Evolutionary conservation across 2,888 invertebrate species (phyloP).

Genomic region (Trichopria drosophilae): DNA sequence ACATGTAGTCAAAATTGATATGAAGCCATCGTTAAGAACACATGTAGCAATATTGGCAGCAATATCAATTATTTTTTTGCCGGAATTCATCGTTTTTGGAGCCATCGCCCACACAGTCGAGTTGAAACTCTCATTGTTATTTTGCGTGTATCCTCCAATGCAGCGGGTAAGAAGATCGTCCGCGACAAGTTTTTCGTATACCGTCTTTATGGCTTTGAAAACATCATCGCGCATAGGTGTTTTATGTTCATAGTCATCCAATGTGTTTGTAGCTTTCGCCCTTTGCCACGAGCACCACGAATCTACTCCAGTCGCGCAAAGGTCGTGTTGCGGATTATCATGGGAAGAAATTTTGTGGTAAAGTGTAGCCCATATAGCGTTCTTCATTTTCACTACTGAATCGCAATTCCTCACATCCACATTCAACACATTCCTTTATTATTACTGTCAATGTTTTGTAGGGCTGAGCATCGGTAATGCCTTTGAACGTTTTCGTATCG

Average conservation of each 20-base stretch:
- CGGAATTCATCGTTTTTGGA: too few relatives aligned
- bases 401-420: constrained; percentile 22
- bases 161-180: constrained; percentile 25
- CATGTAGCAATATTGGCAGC: too few relatives aligned
- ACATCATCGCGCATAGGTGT: constrained; percentile 4
- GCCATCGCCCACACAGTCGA: too few relatives aligned
- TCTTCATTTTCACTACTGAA: constrained; percentile 29
- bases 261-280: constrained; percentile 13
- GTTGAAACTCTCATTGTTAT: constrained; percentile 25
- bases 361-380: constrained; percentile 28
- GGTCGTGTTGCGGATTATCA: constrained; percentile 27
- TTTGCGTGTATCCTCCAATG: too few relatives aligned
- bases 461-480: too few relatives aligned
- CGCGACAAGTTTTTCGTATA: constrained; percentile 21
- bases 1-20: too few relatives aligned
- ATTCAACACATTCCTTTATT: constrained; percentile 27
- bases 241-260: constrained; percentile 18
- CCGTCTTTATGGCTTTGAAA: constrained; percentile 10
- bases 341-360: constrained; percentile 31
- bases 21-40: too few relatives aligned
- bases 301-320: constrained; percentile 28
- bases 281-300: constrained; percentile 34
- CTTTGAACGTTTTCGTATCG: too few relatives aligned
- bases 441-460: constrained; percentile 17
- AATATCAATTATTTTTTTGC: too few relatives aligned